Evolutionary conservation across 2,888 invertebrate genomes (phyloP).

Genomic region (Platycheirus albimanus): DNA sequence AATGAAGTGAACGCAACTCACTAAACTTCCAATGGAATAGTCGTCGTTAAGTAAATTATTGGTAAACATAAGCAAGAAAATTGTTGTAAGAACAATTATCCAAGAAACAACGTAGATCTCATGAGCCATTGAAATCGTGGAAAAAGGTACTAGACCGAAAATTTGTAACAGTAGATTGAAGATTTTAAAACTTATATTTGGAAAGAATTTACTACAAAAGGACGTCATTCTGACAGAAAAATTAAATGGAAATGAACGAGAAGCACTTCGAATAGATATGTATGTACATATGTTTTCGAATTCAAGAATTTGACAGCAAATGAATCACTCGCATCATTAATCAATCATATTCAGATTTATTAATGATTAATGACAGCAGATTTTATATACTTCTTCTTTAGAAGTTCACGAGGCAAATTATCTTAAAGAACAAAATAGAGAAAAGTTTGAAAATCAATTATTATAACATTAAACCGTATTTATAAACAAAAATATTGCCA

Average conservation of each 20-base stretch:
- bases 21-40: conserved; percentile 70
- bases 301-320: conserved; percentile 1
- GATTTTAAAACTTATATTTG: conserved; percentile 9
- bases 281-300: no score
- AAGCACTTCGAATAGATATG: no score
- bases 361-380: no score
- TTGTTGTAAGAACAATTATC: conserved; percentile 49
- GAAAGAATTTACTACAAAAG: neutral
- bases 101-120: conserved; percentile 61
- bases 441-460: no score
- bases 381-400: no score
- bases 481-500: no score
- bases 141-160: conserved; percentile 68
- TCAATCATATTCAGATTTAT: no score
- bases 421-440: no score
- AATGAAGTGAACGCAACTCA: conserved; percentile 73
- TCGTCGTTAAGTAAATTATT: conserved; percentile 33
- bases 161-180: conserved; percentile 41
- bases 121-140: conserved; percentile 21
- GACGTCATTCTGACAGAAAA: neutral
- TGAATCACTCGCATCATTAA: no score
- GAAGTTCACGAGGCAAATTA: no score
- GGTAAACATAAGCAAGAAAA: conserved; percentile 54
- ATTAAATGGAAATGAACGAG: no score
- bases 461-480: no score